Evolutionary conservation across 2,113 vertebrate genomes (phyloP).

Genomic region (Indri indri): DNA sequence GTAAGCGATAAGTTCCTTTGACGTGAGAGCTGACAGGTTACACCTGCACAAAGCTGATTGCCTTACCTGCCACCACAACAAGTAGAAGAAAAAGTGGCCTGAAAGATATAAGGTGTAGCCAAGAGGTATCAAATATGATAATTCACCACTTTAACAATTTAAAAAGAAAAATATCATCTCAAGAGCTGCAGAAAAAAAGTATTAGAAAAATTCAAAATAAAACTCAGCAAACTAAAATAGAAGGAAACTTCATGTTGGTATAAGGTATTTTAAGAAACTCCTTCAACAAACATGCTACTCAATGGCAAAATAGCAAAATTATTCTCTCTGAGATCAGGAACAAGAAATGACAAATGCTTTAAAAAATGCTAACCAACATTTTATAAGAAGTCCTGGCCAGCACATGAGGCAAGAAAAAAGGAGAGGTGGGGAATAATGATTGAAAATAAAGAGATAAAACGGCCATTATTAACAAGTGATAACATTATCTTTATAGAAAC

Average conservation of each 20-base stretch:
- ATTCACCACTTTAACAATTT: not conserved
- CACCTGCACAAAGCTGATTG: not conserved
- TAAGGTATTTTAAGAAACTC: not conserved
- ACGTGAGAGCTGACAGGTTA: not conserved
- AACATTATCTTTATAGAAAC: not conserved
- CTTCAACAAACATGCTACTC: not conserved
- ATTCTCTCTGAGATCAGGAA: not conserved
- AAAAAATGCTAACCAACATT: not conserved
- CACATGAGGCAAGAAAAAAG: not conserved
- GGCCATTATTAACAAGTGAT: not conserved
- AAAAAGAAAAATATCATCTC: not conserved
- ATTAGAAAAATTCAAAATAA: not conserved
- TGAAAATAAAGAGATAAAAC: not conserved
- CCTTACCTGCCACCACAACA: not conserved
- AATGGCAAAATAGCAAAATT: not conserved
- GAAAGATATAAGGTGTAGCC: not conserved
- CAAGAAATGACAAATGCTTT: not conserved
- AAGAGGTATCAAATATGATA: not conserved
- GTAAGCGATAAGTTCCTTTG: not conserved
- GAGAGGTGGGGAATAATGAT: not conserved
- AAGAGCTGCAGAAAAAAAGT: not conserved
- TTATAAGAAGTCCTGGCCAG: not conserved
- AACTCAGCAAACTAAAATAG: not conserved
- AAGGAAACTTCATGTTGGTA: not conserved
- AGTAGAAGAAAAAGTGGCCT: not conserved